Evolutionary conservation across 2,113 vertebrate genomes (phyloP).

Genomic region (Misgurnus anguillicaudatus): DNA sequence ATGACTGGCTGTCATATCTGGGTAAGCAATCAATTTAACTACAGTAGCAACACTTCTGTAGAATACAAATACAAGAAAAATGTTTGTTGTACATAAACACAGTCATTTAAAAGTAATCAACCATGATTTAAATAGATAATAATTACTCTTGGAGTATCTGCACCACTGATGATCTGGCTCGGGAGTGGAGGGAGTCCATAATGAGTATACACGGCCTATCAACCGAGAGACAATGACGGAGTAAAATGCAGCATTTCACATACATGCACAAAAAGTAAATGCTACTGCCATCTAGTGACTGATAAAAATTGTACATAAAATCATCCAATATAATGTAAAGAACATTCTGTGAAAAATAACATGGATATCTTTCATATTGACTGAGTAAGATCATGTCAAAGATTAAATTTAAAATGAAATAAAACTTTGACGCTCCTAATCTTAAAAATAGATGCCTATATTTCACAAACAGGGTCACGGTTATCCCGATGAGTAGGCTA

Average conservation of each 20-base stretch:
- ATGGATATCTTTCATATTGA: too few relatives aligned
- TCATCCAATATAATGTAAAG: too few relatives aligned
- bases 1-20: too few relatives aligned
- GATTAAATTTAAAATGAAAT: too few relatives aligned
- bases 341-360: too few relatives aligned
- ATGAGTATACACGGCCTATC: conserved; percentile 86
- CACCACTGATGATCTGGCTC: conserved; percentile 81
- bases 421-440: too few relatives aligned
- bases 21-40: not conserved
- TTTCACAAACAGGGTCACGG: not conserved
- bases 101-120: not conserved
- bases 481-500: not conserved
- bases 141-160: conserved; percentile 85
- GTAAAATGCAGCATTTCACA: not conserved
- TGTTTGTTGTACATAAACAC: not conserved
- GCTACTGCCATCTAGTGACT: not conserved
- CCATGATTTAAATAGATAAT: not conserved
- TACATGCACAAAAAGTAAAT: not conserved
- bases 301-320: not conserved
- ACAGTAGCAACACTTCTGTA: not conserved
- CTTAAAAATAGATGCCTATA: not conserved
- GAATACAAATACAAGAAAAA: conserved; percentile 6
- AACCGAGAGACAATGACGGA: not conserved
- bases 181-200: conserved; percentile 85
- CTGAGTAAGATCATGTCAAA: too few relatives aligned